Conservation (phyloP, 2,113 vertebrate species). For the Stomatorhinus ivindoensis region DNA sequence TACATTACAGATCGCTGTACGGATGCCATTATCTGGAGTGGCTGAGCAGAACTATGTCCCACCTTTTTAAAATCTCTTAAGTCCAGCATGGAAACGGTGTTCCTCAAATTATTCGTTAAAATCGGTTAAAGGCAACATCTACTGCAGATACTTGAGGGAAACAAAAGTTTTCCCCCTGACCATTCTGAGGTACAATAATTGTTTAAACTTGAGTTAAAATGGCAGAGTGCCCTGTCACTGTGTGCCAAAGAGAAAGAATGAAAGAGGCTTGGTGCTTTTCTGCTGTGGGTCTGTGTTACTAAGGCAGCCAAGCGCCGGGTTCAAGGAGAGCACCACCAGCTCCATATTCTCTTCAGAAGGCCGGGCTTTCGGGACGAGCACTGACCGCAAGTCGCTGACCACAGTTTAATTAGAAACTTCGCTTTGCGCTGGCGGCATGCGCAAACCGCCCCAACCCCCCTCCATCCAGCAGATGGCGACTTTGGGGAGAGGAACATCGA, state of each 20-base stretch:
- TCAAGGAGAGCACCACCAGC: conserved; percentile 54
- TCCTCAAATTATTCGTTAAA: conserved; percentile 32
- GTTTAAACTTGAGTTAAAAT: conserved; percentile 68
- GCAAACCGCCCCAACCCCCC: conserved; percentile 45
- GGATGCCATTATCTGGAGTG: conserved; percentile 51
- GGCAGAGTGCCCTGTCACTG: conserved; percentile 46
- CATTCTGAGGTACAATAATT: conserved; percentile 61
- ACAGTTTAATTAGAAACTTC: conserved; percentile 73
- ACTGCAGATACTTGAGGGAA: conserved; percentile 36
- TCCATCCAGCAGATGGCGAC: conserved; percentile 69
- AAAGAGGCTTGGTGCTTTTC: conserved; percentile 45
- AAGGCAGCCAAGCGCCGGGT: conserved; percentile 53
- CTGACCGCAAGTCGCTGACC: conserved; percentile 68
- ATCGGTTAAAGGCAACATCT: conserved; percentile 30
- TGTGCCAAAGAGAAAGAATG: conserved; percentile 43
- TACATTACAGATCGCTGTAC: conserved; percentile 48
- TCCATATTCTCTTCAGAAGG: conserved; percentile 59
- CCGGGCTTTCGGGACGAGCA: conserved; percentile 55
- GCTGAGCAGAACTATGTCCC: conserved; percentile 43
- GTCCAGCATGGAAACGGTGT: conserved; percentile 46
- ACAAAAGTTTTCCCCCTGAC: conserved; percentile 41
- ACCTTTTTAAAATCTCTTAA: conserved; percentile 62
- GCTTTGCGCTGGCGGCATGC: conserved; percentile 57
- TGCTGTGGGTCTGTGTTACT: conserved; percentile 54
- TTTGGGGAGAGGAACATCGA: conserved; percentile 52